Base-by-base conservation (phyloP, 1,140 invertebrate genomes). In the Lycorma delicatula region DNA sequence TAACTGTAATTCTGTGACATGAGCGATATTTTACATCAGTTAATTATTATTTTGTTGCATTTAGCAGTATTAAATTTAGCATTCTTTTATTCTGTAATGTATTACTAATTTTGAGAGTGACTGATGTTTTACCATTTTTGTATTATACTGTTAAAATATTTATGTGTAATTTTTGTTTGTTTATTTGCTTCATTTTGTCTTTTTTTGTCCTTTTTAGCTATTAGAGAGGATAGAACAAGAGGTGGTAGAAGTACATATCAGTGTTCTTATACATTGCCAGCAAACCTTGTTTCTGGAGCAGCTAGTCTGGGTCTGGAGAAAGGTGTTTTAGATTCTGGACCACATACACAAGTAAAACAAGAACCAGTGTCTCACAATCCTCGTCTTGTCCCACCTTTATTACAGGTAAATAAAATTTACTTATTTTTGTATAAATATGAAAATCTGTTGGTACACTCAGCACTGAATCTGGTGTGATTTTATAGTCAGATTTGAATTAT, bases 191-290 rank as follows among this genome's bases (percentile, higher is more conserved):
- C n/a, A n/a, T n/a, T n/a, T n/a, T n/a, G n/a, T n/a, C n/a, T n/a
- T n/a, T n/a, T n/a, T n/a, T n/a, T n/a, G n/a, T n/a, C n/a, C n/a
- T n/a, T n/a, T n/a, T n/a, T n/a, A 89, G 95, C 94, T 0, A 97
- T 98, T 44, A 76, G 94, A 60, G 91, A 95, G 69, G 94, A 98
- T 73, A 77, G 94, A 60, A 96, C 93, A 0, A 77, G 94, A 57
- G 95, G 94, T 53, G 95, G 95, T 22, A 81, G 95, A 56, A 96
- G 92, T 62, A 96, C 92, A 12, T 98, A 97, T 72, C 91, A 93
- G 66, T 94, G 91, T 71, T 91, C 89, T 28, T 93, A 93, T 66
- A 87, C 89, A 16, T 71, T 93, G 56, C 87, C 88, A 46, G 82
- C 85, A 50, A 74, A 70, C 63, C 66, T 66, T 20, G 60, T 61